Percentiles rank a stretch among this genome's conserved stretches.
These are phyloP conservation scores for Latrodectus hesperus DNA, from an alignment of 2,888 invertebrate genomes.

Conservation along the genomic window DNA sequence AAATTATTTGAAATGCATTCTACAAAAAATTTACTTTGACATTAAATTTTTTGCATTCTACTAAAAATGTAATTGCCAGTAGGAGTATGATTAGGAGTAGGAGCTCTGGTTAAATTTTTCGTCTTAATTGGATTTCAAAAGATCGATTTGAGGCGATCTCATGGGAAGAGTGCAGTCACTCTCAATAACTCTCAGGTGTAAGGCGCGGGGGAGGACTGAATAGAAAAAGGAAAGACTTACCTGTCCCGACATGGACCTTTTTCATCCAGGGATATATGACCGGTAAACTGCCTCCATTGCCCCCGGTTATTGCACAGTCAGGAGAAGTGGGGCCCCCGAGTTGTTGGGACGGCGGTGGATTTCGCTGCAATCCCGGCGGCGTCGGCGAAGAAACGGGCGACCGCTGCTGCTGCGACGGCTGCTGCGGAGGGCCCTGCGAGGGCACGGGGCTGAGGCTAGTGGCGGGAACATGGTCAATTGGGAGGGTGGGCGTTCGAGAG, in stretches of 20 bases:
- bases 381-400: constrained; percentile 68
- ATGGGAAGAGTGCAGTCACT: too few relatives aligned
- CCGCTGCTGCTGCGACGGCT: constrained; percentile 32
- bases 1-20: too few relatives aligned
- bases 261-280: constrained; percentile 99
- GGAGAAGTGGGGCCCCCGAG: constrained; percentile 49
- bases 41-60: too few relatives aligned
- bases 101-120: too few relatives aligned
- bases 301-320: constrained; percentile 70
- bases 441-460: constrained; percentile 47
- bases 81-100: too few relatives aligned
- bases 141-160: too few relatives aligned
- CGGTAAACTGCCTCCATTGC: constrained; percentile 75
- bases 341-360: constrained; percentile 29
- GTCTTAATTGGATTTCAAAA: too few relatives aligned
- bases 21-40: too few relatives aligned
- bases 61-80: too few relatives aligned
- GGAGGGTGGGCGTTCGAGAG: constrained; percentile 57
- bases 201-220: too few relatives aligned
- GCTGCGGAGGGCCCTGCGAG: constrained; percentile 26
- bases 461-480: constrained; percentile 46
- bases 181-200: too few relatives aligned
- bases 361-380: constrained; percentile 46
- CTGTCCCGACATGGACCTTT: constrained; percentile 87
- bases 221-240: constrained; percentile 52